Base-by-base conservation (phyloP, 2,797 vertebrate genomes). In the Chaetophractus vellerosus region DNA sequence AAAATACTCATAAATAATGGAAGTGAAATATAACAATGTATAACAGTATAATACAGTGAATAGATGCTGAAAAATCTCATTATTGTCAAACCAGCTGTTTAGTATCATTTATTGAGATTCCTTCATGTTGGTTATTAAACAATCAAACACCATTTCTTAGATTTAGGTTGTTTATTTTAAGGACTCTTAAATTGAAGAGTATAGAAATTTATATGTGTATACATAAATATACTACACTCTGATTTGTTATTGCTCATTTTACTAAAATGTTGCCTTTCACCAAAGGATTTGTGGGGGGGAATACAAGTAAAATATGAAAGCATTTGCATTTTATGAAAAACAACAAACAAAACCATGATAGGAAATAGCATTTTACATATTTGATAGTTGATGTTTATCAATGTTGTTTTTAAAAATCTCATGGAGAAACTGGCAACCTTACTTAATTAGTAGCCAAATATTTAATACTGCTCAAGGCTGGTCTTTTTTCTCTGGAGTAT, bases 321-420 rank as follows among this genome's bases (percentile, higher is more conserved):
- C 24, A 74, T 23, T 81, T 92, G 31, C 19, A 82, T 94, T 93
- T 93, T 95, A 11, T 92, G 48, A 57, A 87, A 89, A 92, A 38
- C 50, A 72, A 74, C 33, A 78, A 64, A 72, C 0, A 89, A 89
- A 90, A 41, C 52, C 52, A 55, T 19, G 38, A 50, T 45, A 93
- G 19, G 55, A 91, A 86, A 64, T 90, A 68, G 59, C 36, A 66
- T 50, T 81, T 71, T 91, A 80, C 5, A 52, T 68, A 84, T 41
- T 81, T 28, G 89, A 9, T 78, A 69, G 33, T 91, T 89, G 36
- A 15, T 74, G 33, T 79, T 95, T 80, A 55, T 57, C 41, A 76
- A 28, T 16, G 28, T 64, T 31, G 28, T n/a, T 31, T 69, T 16
- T 12, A 36, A 84, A 85, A 84, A 74, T 71, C 82, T 86, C 31